Evolutionary conservation across 2,113 vertebrate genomes (phyloP), one percentile per base, ranked within the genome.

Genomic region (Pungitius pungitius): DNA sequence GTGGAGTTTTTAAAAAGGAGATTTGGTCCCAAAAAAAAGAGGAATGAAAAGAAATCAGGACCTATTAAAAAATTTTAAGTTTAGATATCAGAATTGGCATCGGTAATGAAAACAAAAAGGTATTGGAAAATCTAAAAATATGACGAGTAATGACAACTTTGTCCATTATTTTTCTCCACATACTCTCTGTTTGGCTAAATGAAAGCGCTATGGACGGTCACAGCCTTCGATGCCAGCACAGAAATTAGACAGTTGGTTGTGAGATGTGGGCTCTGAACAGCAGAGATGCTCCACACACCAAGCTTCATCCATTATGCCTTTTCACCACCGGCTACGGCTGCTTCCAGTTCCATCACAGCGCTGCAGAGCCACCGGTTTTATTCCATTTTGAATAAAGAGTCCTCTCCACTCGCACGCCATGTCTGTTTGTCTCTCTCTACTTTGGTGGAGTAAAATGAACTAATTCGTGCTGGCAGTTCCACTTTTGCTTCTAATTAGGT

Each of bases 401-500:
- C 40, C 30, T 22, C 20, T 67, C 18, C 62, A 12, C 35, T 18
- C 9, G 9, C 37, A 22, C 18, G 13, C 2, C 33, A 56, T 18
- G 15, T 37, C 54, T 18, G 11, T 58, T 22, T 52, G 24, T 56
- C 64, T 69, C 13, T 43, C 49, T 69, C 33, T 76, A 42, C 30
- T 58, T 62, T 10, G 14, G 40, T 63, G 42, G 79, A 5, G 54
- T 81, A 62, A 20, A 69, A 87, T 76, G 76, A 87, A 76, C 84
- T 86, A 81, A 80, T 85, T 83, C 89, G 39, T 37, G 80, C 70
- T 72, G 27, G 76, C 84, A 82, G 83, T 59, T 86, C 87, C 78
- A 78, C 66, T 90, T 85, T 73, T 74, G 66, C 51, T 69, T 69
- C 71, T 89, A 90, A 91, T 87, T 85, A 89, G 88, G 69, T 42